Percentiles rank a stretch among this genome's conserved stretches.
These are phyloP conservation scores for Rafetus swinhoei DNA, from an alignment of 2,113 vertebrate genomes.

Conservation along the genomic window DNA sequence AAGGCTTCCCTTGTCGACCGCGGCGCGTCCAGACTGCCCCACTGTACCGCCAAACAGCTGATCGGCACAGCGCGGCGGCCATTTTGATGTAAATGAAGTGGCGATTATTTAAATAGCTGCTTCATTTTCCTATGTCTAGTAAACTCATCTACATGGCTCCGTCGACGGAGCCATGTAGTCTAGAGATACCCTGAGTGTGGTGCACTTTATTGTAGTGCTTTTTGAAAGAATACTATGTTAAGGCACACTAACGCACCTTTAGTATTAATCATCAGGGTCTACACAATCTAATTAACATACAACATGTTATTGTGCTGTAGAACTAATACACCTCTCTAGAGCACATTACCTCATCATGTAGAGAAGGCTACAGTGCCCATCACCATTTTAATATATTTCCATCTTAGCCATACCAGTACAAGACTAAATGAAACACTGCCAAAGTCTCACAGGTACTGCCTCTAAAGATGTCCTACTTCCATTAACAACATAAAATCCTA, in stretches of 20 bases:
- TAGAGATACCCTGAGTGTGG: no score
- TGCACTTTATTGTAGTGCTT: background rate
- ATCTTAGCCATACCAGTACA: background rate
- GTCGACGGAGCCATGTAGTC: no score
- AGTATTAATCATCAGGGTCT: background rate
- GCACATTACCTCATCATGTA: background rate
- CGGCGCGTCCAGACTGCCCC: no score
- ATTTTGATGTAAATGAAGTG: no score
- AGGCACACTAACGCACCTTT: background rate
- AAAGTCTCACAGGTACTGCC: background rate
- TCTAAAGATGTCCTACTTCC: background rate
- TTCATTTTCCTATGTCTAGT: no score
- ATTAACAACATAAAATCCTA: background rate
- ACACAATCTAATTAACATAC: background rate
- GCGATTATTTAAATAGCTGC: no score
- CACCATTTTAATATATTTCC: constrained; percentile 44
- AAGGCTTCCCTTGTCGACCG: no score
- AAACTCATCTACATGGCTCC: no score
- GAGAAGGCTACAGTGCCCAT: background rate
- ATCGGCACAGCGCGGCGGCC: no score
- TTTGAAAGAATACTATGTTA: background rate
- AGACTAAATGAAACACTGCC: background rate
- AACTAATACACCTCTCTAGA: background rate
- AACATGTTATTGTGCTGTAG: background rate
- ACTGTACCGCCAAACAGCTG: no score